phyloP scores from a whole-genome alignment of 1,140 invertebrate genomes.

The Saxidomus purpurata region DNA sequence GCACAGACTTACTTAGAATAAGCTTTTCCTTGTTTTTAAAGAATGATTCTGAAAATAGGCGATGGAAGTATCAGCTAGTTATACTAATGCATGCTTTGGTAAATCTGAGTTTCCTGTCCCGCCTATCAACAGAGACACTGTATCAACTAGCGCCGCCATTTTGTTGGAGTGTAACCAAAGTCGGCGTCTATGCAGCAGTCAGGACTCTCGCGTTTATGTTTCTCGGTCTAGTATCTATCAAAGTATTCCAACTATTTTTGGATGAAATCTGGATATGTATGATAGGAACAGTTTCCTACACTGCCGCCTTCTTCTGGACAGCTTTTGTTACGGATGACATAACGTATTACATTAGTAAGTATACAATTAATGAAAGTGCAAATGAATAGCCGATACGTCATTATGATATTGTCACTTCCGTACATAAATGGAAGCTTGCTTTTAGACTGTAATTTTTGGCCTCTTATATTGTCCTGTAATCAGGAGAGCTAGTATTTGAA shows the following conservation, averaged over 20 bases:
- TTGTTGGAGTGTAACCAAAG: conserved; percentile 40
- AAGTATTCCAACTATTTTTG: conserved; percentile 22
- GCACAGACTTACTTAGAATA: conserved; percentile 8
- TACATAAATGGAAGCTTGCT: too few relatives aligned
- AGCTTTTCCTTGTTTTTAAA: conserved; percentile 36
- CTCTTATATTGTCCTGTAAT: too few relatives aligned
- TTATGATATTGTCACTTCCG: too few relatives aligned
- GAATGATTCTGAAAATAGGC: conserved; percentile 38
- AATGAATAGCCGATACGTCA: too few relatives aligned
- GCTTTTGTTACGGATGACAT: conserved; percentile 46
- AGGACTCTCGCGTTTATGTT: conserved; percentile 15
- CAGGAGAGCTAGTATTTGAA: too few relatives aligned
- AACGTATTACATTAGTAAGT: conserved; percentile 41
- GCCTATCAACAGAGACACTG: conserved; percentile 40
- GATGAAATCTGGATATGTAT: conserved; percentile 39
- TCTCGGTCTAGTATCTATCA: conserved; percentile 33
- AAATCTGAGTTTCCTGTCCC: conserved; percentile 4
- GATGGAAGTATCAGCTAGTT: conserved; percentile 58
- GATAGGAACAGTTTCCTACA: conserved; percentile 36
- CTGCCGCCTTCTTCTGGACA: conserved; percentile 45
- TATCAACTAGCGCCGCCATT: conserved; percentile 55
- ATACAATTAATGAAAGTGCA: not conserved
- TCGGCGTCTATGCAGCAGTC: conserved; percentile 35
- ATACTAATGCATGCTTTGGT: conserved; percentile 6
- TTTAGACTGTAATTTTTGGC: too few relatives aligned